Conservation (phyloP, 2,797 vertebrate genomes). For the Botia almorhae region DNA sequence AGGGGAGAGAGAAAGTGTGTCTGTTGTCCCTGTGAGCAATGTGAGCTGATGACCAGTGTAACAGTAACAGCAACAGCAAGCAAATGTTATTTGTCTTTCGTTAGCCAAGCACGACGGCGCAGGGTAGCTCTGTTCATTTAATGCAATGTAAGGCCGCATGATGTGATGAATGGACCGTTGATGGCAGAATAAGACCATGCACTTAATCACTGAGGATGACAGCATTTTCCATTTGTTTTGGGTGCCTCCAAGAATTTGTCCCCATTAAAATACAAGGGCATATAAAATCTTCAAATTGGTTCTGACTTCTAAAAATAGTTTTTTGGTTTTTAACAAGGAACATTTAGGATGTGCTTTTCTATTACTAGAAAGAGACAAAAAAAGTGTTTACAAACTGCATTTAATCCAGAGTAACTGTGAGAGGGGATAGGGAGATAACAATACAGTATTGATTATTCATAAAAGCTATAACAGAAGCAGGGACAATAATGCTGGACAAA, state of each 20-base stretch:
- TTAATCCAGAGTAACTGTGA: slow-evolving; percentile 64
- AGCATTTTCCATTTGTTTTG: slow-evolving; percentile 65
- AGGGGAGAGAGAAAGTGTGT: slow-evolving; percentile 26
- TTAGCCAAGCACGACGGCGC: slow-evolving; percentile 75
- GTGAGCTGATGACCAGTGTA: background rate
- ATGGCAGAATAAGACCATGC: slow-evolving; percentile 82
- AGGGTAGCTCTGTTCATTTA: slow-evolving; percentile 89
- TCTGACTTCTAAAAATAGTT: slow-evolving; percentile 37
- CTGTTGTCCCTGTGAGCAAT: slow-evolving; percentile 9
- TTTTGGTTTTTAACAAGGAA: slow-evolving; percentile 45
- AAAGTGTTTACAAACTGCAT: slow-evolving; percentile 76
- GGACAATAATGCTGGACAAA: slow-evolving; percentile 60
- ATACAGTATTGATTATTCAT: slow-evolving; percentile 79
- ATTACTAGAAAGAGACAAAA: slow-evolving; percentile 70
- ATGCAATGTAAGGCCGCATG: slow-evolving; percentile 89
- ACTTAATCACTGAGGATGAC: slow-evolving; percentile 79
- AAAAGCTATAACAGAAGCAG: slow-evolving; percentile 64
- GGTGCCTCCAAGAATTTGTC: slow-evolving; percentile 63
- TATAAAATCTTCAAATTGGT: background rate
- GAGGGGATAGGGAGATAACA: slow-evolving; percentile 73
- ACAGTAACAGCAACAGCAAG: slow-evolving; percentile 11
- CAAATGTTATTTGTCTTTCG: slow-evolving; percentile 74
- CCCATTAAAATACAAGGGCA: slow-evolving; percentile 11
- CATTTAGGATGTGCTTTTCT: slow-evolving; percentile 64
- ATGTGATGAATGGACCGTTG: slow-evolving; percentile 90